Evolutionary conservation across 2,888 invertebrate genomes (phyloP).

Genomic region (Drosophila nr. perissopoda): DNA sequence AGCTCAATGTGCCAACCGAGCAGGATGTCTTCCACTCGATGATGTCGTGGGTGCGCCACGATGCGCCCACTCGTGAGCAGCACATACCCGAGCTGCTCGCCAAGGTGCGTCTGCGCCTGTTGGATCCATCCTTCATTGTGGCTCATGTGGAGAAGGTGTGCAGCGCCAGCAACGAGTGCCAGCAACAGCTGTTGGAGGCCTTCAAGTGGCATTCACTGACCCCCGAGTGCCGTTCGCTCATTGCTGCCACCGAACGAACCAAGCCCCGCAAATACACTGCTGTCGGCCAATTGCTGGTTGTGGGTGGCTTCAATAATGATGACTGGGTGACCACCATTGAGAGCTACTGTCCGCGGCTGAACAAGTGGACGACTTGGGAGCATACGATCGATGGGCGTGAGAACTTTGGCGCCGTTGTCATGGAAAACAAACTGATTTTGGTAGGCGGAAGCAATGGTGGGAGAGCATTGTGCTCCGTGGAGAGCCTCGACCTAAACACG

Average conservation of each 20-base stretch:
- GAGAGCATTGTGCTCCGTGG: conserved; percentile 87
- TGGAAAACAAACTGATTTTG: conserved; percentile 92
- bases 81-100: conserved; percentile 90
- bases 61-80: too few relatives aligned
- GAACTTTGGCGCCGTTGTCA: conserved; percentile 96
- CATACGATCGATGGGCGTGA: conserved; percentile 87
- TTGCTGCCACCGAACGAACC: conserved; percentile 90
- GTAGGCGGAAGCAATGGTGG: conserved; percentile 92
- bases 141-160: conserved; percentile 92
- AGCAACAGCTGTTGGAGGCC: conserved; percentile 96
- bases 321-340: conserved; percentile 94
- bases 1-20: too few relatives aligned
- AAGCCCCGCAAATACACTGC: conserved; percentile 93
- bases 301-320: conserved; percentile 86
- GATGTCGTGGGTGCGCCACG: too few relatives aligned
- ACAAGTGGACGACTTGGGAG: conserved; percentile 84
- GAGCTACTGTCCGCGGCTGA: conserved; percentile 88
- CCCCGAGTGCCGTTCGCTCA: conserved; percentile 89
- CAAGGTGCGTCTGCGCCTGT: conserved; percentile 92
- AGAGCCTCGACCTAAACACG: conserved; percentile 93
- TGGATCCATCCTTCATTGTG: conserved; percentile 95
- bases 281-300: conserved; percentile 88
- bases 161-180: conserved; percentile 89
- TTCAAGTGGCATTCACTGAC: conserved; percentile 94
- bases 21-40: too few relatives aligned